Evolutionary conservation across 2,797 vertebrate genomes (phyloP).

Genomic region (Neosilurus mollespiculum): DNA sequence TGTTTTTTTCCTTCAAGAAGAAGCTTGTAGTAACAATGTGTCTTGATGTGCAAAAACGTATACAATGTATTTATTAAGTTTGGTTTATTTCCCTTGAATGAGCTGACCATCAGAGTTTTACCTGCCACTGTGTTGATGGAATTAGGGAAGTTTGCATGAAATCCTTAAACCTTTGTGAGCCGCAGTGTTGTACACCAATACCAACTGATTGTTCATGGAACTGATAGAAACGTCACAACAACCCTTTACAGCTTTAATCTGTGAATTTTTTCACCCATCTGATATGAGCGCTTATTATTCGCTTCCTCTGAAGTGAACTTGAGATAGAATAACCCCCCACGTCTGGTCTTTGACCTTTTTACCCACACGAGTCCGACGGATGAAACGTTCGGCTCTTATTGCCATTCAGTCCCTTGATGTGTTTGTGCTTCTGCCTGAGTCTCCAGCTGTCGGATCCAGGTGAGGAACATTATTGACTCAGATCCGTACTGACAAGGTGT

Average conservation of each 20-base stretch:
- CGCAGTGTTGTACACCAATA: not conserved
- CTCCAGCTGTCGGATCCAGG: conserved; percentile 1
- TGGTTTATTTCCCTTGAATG: too few species aligned
- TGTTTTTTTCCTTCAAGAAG: too few species aligned
- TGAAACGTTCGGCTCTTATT: not conserved
- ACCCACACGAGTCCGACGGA: too few species aligned
- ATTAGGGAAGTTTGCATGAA: not conserved
- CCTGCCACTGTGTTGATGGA: not conserved
- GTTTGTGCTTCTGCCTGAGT: not conserved
- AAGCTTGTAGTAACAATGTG: too few species aligned
- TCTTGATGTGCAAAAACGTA: too few species aligned
- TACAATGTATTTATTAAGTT: too few species aligned
- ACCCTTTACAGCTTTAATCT: not conserved
- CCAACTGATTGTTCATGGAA: not conserved
- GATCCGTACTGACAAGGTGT: not conserved
- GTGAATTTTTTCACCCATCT: not conserved
- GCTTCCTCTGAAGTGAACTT: not conserved
- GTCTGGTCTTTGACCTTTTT: not conserved
- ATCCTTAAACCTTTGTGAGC: not conserved
- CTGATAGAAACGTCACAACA: not conserved
- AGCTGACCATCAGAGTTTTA: not conserved
- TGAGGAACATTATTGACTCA: not conserved
- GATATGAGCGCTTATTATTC: not conserved
- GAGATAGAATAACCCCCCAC: not conserved
- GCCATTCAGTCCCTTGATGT: not conserved